Evolutionary conservation across 2,797 vertebrate genomes (phyloP).

Genomic region (Trematomus bernacchii): DNA sequence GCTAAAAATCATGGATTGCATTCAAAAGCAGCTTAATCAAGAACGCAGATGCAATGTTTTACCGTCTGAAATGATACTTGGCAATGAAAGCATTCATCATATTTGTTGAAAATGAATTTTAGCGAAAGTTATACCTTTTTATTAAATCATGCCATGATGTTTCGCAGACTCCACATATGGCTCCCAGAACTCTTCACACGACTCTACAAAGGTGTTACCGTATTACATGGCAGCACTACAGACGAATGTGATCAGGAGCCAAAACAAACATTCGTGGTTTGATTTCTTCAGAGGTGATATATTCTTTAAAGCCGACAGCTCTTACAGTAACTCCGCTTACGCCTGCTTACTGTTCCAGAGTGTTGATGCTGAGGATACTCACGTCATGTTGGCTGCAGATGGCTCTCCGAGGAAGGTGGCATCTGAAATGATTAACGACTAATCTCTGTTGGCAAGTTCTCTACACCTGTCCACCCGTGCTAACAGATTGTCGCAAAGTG

Average conservation of each 20-base stretch:
- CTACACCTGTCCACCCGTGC: not conserved
- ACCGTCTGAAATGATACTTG: constrained; percentile 77
- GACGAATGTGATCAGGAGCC: constrained; percentile 40
- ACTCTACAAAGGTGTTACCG: constrained; percentile 74
- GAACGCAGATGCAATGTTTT: constrained; percentile 68
- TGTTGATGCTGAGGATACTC: constrained; percentile 28
- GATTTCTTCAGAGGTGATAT: constrained; percentile 72
- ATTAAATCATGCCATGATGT: constrained; percentile 55
- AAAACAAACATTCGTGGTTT: constrained; percentile 66
- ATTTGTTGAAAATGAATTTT: constrained; percentile 76
- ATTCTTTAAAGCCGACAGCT: constrained; percentile 50
- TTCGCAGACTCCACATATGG: constrained; percentile 75
- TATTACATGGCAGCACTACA: constrained; percentile 70
- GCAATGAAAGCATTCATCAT: constrained; percentile 63
- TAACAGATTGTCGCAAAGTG: not conserved
- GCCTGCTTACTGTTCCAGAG: constrained; percentile 30
- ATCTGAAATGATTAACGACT: not conserved
- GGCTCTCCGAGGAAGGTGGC: constrained; percentile 28
- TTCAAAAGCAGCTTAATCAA: constrained; percentile 67
- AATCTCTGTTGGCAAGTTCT: constrained; percentile 3
- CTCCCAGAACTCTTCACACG: constrained; percentile 66
- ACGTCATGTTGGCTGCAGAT: constrained; percentile 25
- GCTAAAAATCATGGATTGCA: constrained; percentile 59
- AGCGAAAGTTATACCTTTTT: constrained; percentile 65
- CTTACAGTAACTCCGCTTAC: constrained; percentile 17